Conservation (phyloP, 2,797 vertebrate genomes). For the Hyperoplus immaculatus region DNA sequence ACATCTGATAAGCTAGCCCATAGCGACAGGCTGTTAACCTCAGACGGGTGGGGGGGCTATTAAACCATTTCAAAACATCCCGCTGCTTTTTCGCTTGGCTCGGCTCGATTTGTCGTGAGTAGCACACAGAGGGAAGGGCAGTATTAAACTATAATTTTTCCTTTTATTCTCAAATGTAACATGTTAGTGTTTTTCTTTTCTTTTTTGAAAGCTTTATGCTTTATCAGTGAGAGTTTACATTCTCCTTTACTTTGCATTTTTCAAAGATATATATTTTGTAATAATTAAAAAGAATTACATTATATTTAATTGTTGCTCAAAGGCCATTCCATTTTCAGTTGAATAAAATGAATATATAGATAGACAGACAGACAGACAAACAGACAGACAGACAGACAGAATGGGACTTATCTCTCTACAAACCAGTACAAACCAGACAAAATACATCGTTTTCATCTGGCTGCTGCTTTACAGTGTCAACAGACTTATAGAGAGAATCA, state of each 20-base stretch:
- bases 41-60: conserved; percentile 69
- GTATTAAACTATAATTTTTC: conserved; percentile 12
- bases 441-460: conserved; percentile 32
- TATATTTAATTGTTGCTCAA: no score
- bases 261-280: no score
- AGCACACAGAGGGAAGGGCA: conserved; percentile 30
- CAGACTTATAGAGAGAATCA: conserved; percentile 53
- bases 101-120: conserved; percentile 56
- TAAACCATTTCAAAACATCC: conserved; percentile 78
- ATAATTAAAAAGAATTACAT: no score
- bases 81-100: conserved; percentile 57
- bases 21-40: conserved; percentile 85
- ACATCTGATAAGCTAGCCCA: conserved; percentile 79
- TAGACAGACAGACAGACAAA: conserved; percentile 8
- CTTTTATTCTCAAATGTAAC: conserved; percentile 14
- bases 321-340: no score
- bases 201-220: no score
- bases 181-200: no score
- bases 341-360: no score
- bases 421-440: conserved; percentile 16
- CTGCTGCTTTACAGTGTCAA: conserved; percentile 18
- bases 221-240: no score
- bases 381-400: conserved; percentile 9
- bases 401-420: conserved; percentile 7
- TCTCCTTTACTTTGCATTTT: no score